These are phyloP conservation scores for Drosophila lowei DNA, from an alignment of 1,140 invertebrate species.

Conservation along the genomic window DNA sequence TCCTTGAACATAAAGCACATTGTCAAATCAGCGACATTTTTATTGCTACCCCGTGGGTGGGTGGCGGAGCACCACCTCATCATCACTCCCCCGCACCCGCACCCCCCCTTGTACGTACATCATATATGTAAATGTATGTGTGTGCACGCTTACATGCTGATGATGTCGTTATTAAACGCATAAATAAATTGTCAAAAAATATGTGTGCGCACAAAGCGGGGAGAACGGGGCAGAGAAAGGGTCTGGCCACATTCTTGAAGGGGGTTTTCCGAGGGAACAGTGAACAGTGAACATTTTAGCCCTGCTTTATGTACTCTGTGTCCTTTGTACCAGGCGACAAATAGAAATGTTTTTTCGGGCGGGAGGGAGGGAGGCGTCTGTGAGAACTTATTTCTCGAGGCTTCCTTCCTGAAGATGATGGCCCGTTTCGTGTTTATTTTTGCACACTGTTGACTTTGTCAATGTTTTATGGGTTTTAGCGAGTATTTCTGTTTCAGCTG, in stretches of 20 bases:
- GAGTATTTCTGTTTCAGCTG: slow-evolving; percentile 57
- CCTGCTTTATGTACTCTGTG: slow-evolving; percentile 42
- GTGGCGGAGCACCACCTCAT: slow-evolving; percentile 4
- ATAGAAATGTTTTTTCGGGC: slow-evolving; percentile 31
- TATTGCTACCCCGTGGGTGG: slow-evolving; percentile 57
- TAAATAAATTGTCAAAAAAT: slow-evolving; percentile 77
- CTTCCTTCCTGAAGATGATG: background rate
- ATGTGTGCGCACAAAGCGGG: slow-evolving; percentile 26
- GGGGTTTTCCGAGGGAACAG: background rate
- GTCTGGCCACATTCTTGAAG: background rate
- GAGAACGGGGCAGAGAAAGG: background rate
- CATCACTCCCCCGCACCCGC: background rate
- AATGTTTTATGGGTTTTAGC: slow-evolving; percentile 60
- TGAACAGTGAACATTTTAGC: slow-evolving; percentile 37
- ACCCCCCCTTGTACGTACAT: slow-evolving; percentile 5
- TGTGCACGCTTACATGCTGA: slow-evolving; percentile 64
- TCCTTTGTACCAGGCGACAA: slow-evolving; percentile 27
- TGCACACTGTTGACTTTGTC: slow-evolving; percentile 56
- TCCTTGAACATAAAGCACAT: slow-evolving; percentile 66
- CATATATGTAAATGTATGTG: slow-evolving; percentile 19
- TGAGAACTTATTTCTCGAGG: slow-evolving; percentile 35
- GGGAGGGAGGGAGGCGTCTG: background rate
- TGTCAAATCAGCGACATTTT: slow-evolving; percentile 82
- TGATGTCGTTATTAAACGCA: slow-evolving; percentile 81
- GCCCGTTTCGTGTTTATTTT: slow-evolving; percentile 14